Conservation (phyloP, 2,797 vertebrate species). For the Amphiprion clarkii region DNA sequence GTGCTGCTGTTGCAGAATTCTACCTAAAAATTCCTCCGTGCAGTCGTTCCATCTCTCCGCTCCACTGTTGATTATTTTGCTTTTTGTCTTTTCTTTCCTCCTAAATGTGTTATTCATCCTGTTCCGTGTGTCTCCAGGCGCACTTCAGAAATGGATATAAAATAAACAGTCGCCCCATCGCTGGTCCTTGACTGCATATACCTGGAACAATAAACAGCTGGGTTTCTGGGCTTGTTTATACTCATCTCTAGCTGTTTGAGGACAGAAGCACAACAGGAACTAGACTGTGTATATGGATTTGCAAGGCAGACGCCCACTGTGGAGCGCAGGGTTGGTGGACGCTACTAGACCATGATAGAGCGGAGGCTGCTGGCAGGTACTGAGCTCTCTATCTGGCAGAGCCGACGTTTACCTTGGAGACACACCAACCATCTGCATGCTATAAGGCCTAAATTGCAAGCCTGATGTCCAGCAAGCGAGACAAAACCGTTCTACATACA, state of each 20-base stretch:
- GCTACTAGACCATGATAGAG: constrained; percentile 80
- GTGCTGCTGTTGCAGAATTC: constrained; percentile 82
- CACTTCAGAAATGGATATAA: constrained; percentile 78
- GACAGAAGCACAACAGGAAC: constrained; percentile 82
- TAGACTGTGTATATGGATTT: constrained; percentile 70
- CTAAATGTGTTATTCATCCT: constrained; percentile 85
- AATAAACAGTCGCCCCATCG: constrained; percentile 78
- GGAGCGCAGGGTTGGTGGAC: constrained; percentile 66
- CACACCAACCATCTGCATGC: constrained; percentile 81
- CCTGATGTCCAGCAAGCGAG: constrained; percentile 71
- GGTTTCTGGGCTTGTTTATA: constrained; percentile 75
- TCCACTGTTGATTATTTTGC: constrained; percentile 80
- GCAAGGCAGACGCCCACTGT: constrained; percentile 66
- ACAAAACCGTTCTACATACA: constrained; percentile 73
- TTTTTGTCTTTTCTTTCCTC: constrained; percentile 81
- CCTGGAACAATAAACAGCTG: constrained; percentile 82
- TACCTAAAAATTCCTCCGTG: constrained; percentile 53
- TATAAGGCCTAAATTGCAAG: constrained; percentile 76
- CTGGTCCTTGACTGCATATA: constrained; percentile 70
- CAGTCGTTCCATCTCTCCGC: constrained; percentile 68
- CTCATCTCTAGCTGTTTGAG: constrained; percentile 75
- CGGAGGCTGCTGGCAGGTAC: constrained; percentile 77
- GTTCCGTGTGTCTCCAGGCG: constrained; percentile 79
- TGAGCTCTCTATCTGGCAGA: constrained; percentile 65
- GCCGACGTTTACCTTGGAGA: constrained; percentile 77